Percentiles rank a stretch among this genome's conserved stretches.
phyloP scores from a whole-genome alignment of 2,888 invertebrate genomes.

The Idaea aversata region DNA sequence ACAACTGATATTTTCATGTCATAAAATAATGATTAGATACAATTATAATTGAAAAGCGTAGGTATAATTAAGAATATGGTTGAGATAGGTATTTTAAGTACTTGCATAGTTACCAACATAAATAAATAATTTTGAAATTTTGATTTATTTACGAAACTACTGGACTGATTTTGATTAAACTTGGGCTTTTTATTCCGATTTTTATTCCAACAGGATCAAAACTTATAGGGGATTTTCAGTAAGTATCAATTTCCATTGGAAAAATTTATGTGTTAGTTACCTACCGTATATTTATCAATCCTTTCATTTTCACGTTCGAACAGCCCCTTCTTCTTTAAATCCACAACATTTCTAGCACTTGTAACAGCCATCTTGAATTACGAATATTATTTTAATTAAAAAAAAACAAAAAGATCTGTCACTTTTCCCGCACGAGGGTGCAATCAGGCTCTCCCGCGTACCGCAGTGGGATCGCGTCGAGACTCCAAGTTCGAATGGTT shows the following conservation, averaged over 20 bases:
- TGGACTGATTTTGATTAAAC: no score
- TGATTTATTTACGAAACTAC: no score
- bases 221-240: no score
- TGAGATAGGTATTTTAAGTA: no score
- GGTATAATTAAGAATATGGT: no score
- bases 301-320: constrained; percentile 69
- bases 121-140: no score
- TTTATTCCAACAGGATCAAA: no score
- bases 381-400: constrained; percentile 27
- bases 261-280: constrained; percentile 8
- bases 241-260: background rate
- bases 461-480: constrained; percentile 62
- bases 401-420: constrained; percentile 54
- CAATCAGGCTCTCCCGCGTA: constrained; percentile 62
- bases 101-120: no score
- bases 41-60: no score
- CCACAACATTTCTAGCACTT: constrained; percentile 68
- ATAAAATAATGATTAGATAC: no score
- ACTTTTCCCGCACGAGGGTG: constrained; percentile 60
- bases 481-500: constrained; percentile 74
- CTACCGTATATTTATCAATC: constrained; percentile 73
- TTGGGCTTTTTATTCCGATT: no score
- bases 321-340: constrained; percentile 64
- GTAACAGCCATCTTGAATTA: constrained; percentile 67
- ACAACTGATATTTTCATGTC: no score